Evolutionary conservation across 2,113 vertebrate genomes (phyloP).

Genomic region (Patagioenas fasciata): DNA sequence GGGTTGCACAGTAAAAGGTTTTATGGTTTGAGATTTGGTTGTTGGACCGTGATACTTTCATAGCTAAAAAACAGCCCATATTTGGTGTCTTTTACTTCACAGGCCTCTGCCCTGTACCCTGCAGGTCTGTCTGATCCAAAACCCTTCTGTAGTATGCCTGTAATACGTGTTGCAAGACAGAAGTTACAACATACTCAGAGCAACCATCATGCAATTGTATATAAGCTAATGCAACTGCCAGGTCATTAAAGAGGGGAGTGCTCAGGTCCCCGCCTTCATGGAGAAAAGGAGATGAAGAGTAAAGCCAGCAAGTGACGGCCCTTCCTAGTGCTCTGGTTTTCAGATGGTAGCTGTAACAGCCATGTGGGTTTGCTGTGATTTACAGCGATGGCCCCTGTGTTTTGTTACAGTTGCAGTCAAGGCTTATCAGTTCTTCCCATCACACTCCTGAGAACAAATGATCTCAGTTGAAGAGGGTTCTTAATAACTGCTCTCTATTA

Average conservation of each 20-base stretch:
- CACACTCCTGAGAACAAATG: background rate
- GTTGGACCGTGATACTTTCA: background rate
- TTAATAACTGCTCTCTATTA: background rate
- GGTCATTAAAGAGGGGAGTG: background rate
- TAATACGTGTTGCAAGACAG: background rate
- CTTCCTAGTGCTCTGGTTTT: background rate
- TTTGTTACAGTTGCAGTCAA: background rate
- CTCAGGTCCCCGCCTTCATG: background rate
- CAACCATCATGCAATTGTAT: background rate
- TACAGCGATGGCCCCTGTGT: accelerated
- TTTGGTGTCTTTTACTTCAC: background rate
- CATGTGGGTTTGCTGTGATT: background rate
- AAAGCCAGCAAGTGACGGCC: background rate
- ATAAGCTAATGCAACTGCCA: background rate
- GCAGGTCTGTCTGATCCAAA: background rate
- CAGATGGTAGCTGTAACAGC: background rate
- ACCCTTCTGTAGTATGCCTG: background rate
- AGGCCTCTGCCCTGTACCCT: background rate
- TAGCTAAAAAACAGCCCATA: background rate
- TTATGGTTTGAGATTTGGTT: background rate
- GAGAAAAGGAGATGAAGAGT: background rate
- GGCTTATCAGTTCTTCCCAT: background rate
- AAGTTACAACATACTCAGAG: background rate
- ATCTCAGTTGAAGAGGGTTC: background rate
- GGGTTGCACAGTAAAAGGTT: background rate